Conservation (phyloP, 2,113 vertebrate species). For the Perca fluviatilis region DNA sequence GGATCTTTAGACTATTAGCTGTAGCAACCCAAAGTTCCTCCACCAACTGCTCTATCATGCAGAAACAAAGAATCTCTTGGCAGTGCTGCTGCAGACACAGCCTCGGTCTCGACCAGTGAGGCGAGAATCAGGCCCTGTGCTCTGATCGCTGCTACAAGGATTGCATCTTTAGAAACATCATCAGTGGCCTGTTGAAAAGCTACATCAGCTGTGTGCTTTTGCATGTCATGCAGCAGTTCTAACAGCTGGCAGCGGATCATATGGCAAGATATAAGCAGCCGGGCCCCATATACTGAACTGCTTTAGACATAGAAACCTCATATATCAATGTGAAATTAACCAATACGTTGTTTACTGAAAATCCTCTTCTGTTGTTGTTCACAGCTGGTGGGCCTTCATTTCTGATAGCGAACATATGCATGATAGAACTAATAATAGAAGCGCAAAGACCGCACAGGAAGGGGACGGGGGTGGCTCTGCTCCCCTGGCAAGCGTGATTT, state of each 20-base stretch:
- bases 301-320: neutral
- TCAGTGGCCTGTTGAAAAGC: conserved; percentile 48
- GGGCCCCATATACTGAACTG: neutral
- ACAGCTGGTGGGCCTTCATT: conserved; percentile 62
- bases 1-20: conserved; percentile 1
- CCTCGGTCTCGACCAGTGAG: conserved; percentile 19
- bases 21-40: conserved; percentile 3
- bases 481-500: conserved; percentile 72
- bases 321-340: neutral
- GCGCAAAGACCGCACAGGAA: conserved; percentile 48
- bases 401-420: conserved; percentile 73
- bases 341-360: conserved; percentile 10
- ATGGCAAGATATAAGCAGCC: neutral
- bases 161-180: conserved; percentile 42
- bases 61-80: conserved; percentile 42
- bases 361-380: conserved; percentile 33
- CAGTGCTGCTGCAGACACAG: conserved; percentile 13
- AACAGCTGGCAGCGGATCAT: conserved; percentile 52
- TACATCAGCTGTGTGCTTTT: conserved; percentile 32
- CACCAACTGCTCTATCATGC: conserved; percentile 15
- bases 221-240: conserved; percentile 30
- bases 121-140: conserved; percentile 27
- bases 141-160: conserved; percentile 42
- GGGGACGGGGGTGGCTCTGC: conserved; percentile 24
- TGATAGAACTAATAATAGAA: conserved; percentile 79